Conservation (phyloP, 2,888 invertebrate genomes). For the Acleris literana region DNA sequence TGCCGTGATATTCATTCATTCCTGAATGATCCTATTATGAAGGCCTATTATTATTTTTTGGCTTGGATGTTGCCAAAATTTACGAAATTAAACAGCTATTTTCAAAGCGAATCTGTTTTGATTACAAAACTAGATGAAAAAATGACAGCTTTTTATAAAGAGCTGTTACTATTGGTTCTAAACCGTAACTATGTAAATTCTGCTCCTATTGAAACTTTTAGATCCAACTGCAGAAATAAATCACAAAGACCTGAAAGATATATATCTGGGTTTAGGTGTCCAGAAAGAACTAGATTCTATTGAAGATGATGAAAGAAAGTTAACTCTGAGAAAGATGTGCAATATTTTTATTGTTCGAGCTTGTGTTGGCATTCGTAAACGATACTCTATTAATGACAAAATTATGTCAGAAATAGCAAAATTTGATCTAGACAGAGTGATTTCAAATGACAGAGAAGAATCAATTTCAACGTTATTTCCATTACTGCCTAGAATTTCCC, state of each 20-base stretch:
- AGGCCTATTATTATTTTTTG: slow-evolving; percentile 23
- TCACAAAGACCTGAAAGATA: neutral
- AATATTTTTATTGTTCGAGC: slow-evolving; percentile 12
- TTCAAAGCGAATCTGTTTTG: neutral
- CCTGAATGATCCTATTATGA: slow-evolving; percentile 27
- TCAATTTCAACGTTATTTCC: neutral
- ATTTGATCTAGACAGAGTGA: neutral
- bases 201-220: neutral
- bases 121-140: neutral
- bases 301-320: slow-evolving; percentile 8
- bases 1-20: slow-evolving; percentile 2
- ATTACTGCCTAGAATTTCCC: slow-evolving; percentile 10
- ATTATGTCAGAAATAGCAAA: neutral
- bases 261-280: too few relatives aligned
- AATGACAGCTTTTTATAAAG: neutral
- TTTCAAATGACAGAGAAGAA: slow-evolving; percentile 2
- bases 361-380: slow-evolving; percentile 19
- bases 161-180: neutral
- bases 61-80: neutral
- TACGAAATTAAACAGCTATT: neutral
- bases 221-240: neutral
- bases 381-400: slow-evolving; percentile 2
- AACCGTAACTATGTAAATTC: neutral
- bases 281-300: slow-evolving; percentile 18
- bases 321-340: slow-evolving; percentile 8